These are phyloP conservation scores for Nomada goodeniana DNA, from an alignment of 2,888 invertebrate species.

Conservation along the genomic window DNA sequence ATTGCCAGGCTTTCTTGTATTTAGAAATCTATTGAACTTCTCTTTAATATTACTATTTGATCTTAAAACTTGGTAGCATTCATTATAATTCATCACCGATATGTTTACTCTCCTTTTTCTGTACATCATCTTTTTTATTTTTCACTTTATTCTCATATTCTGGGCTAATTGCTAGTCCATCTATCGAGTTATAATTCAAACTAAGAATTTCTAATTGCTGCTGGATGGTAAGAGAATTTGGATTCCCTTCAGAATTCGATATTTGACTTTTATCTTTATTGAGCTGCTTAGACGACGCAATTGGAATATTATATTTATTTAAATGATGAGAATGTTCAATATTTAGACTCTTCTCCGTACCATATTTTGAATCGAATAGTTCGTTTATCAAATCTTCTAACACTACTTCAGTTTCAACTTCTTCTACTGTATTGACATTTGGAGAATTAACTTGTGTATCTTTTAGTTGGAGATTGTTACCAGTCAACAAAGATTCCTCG, in stretches of 20 bases:
- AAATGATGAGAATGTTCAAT: conserved; percentile 18
- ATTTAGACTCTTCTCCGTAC: conserved; percentile 21
- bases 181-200: conserved; percentile 14
- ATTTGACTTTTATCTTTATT: conserved; percentile 65
- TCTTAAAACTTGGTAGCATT: conserved; percentile 60
- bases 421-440: not conserved
- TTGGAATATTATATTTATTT: conserved; percentile 32
- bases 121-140: conserved; percentile 50
- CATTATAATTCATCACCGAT: conserved; percentile 78
- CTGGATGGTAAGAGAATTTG: conserved; percentile 49
- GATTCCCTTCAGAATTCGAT: conserved; percentile 47
- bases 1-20: conserved; percentile 48
- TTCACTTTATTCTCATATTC: conserved; percentile 51
- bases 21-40: conserved; percentile 48
- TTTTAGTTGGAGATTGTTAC: conserved; percentile 25
- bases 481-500: conserved; percentile 22
- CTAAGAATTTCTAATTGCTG: conserved; percentile 51
- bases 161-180: conserved; percentile 42
- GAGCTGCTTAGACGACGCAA: conserved; percentile 46
- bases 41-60: conserved; percentile 60
- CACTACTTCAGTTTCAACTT: conserved; percentile 23
- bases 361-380: conserved; percentile 31
- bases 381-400: conserved; percentile 47
- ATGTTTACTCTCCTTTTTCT: conserved; percentile 68
- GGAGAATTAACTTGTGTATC: conserved; percentile 6